Base-by-base conservation (phyloP, 1,140 invertebrate species). In the Drosophila orosa region DNA sequence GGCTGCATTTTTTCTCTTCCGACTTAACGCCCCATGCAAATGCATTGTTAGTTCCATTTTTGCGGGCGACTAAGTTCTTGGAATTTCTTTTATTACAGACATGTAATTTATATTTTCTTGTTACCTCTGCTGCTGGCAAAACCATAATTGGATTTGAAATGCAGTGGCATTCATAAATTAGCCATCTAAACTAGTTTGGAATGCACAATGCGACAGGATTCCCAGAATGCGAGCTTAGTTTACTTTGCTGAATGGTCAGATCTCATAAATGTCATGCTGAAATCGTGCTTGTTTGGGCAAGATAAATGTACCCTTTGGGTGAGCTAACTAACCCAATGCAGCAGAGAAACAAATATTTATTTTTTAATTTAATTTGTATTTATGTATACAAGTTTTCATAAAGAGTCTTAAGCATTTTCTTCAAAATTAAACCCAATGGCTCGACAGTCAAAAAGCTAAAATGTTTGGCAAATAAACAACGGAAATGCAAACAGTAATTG, bases 31-130 rank as follows among this genome's bases (percentile, higher is more conserved):
- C 8, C 31, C 63, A 61, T 62, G 63, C 45, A 75, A 83, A 75
- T 79, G 57, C 74, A 78, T 75, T 79, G 60, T 73, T 78, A 39
- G 61, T 56, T 31, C 52, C 35, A 29, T 52, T 63, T 66, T 74
- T 80, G 19, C 25, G 37, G n/a, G 1, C n/a, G 19, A 6, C 15
- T 55, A 19, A 17, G 27, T 13, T 7, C 39, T 19, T 37, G 67
- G 24, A 37, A 56, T 25, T 27, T 27, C 19, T 31, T 33, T 25
- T 48, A 42, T 54, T 59, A 33, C 22, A 19, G 24, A 10, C 15
- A 27, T 40, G 39, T 57, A 65, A 57, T 56, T 65, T 48, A 35
- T 59, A 59, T 66, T 75, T 66, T 74, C 37, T 29, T 33, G 52
- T 44, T 65, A 25, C 29, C 29, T 29, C 4, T n/a, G 25, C 10